These are phyloP conservation scores for Parascotia fuliginaria DNA, from an alignment of 2,888 invertebrate genomes.

Conservation along the genomic window DNA sequence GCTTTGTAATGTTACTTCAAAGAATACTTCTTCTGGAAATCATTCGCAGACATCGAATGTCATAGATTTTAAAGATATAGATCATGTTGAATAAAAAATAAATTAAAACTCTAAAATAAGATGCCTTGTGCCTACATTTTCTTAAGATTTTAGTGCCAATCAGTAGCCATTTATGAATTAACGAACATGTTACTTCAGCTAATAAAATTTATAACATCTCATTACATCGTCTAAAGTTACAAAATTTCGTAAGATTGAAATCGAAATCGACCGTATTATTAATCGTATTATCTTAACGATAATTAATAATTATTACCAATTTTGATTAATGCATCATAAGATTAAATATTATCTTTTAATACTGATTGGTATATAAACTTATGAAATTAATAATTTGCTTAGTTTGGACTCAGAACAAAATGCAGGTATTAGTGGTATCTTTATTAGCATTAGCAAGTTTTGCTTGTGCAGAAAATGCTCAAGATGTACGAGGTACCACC, in stretches of 20 bases:
- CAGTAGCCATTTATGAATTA: too few species aligned
- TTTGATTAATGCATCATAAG: not conserved
- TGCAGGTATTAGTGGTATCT: slow-evolving; percentile 30
- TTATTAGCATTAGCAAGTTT: slow-evolving; percentile 30
- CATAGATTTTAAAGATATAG: too few species aligned
- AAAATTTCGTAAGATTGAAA: not conserved
- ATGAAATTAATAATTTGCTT: not conserved
- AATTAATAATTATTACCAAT: not conserved
- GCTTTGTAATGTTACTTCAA: too few species aligned
- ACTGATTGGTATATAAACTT: slow-evolving; percentile 13
- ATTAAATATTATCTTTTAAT: not conserved
- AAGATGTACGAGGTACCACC: slow-evolving; percentile 27
- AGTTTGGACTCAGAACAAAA: slow-evolving; percentile 16
- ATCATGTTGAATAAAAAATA: too few species aligned
- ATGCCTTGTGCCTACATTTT: too few species aligned
- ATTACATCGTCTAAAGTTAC: not conserved
- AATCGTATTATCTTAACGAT: slow-evolving; percentile 11
- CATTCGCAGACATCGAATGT: too few species aligned
- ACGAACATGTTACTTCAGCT: too few species aligned
- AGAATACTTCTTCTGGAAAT: too few species aligned
- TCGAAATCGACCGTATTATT: slow-evolving; percentile 6
- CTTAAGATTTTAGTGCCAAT: too few species aligned
- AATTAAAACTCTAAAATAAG: too few species aligned
- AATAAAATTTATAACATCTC: too few species aligned
- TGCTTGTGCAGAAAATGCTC: slow-evolving; percentile 23